Conservation (phyloP, 2,888 invertebrate genomes). For the Limnephilus rhombicus region DNA sequence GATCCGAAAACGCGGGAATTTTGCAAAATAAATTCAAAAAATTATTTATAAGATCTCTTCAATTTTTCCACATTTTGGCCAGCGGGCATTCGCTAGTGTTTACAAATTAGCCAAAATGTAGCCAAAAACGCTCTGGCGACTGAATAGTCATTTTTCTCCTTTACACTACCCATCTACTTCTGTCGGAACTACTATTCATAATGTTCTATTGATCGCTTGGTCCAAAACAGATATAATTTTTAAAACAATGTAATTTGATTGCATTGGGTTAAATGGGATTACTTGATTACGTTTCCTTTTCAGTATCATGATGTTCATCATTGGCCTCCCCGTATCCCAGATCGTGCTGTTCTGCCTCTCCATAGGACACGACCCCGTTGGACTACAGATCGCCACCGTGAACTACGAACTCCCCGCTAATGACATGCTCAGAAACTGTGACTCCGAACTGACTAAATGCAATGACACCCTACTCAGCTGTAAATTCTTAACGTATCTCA, state of each 20-base stretch:
- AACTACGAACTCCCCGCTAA: slow-evolving; percentile 84
- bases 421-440: slow-evolving; percentile 74
- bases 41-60: no score
- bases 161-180: no score
- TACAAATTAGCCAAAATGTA: no score
- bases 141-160: no score
- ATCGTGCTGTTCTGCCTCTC: slow-evolving; percentile 92
- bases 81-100: no score
- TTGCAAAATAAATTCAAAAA: no score
- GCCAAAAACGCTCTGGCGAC: no score
- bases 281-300: slow-evolving; percentile 17
- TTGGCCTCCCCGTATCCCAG: slow-evolving; percentile 91
- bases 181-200: no score
- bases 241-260: neutral
- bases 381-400: slow-evolving; percentile 87
- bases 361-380: slow-evolving; percentile 91
- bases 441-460: slow-evolving; percentile 78
- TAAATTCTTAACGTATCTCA: slow-evolving; percentile 84
- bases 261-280: neutral
- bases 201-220: neutral
- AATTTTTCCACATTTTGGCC: no score
- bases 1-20: no score
- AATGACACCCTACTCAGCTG: slow-evolving; percentile 85
- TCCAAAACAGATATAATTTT: neutral
- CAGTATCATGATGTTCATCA: slow-evolving; percentile 90